Evolutionary conservation across 2,113 vertebrate species (phyloP).

Genomic region (Cyprinodon tularosa): DNA sequence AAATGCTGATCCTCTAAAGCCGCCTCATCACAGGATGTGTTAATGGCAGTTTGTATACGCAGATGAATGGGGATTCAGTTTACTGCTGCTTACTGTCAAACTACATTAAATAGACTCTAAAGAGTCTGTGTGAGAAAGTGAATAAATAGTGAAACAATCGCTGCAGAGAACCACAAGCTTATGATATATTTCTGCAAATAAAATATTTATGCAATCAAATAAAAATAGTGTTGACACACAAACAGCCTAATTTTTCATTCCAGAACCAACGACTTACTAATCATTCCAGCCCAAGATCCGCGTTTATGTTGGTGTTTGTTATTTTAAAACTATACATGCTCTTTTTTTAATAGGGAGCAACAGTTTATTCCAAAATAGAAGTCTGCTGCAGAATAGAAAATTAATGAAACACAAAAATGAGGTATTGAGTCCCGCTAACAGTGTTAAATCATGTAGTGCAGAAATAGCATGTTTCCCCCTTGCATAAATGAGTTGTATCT

Average conservation of each 20-base stretch:
- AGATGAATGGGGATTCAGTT: slow-evolving; percentile 43
- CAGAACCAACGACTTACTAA: background rate
- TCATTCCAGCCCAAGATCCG: too few relatives aligned
- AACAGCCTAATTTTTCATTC: background rate
- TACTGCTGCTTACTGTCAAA: slow-evolving; percentile 21
- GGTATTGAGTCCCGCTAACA: background rate
- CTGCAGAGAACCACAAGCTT: background rate
- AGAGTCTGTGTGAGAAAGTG: background rate
- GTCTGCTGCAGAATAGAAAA: background rate
- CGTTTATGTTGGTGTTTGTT: background rate
- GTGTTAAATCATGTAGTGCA: background rate
- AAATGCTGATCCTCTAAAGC: slow-evolving; percentile 48
- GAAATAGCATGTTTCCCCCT: background rate
- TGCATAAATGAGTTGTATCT: background rate
- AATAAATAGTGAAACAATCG: slow-evolving; percentile 3
- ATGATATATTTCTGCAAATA: background rate
- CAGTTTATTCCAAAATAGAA: too few relatives aligned
- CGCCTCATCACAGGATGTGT: slow-evolving; percentile 40
- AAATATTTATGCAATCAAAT: background rate
- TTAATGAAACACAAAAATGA: background rate
- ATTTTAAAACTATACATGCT: background rate
- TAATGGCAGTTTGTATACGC: slow-evolving; percentile 54
- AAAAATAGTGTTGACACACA: background rate
- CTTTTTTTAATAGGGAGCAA: background rate
- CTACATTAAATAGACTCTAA: background rate